Percentiles rank a stretch among this genome's conserved stretches.
Evolutionary conservation across 2,797 vertebrate species (phyloP).

Genomic region (Muscicapa comitata): DNA sequence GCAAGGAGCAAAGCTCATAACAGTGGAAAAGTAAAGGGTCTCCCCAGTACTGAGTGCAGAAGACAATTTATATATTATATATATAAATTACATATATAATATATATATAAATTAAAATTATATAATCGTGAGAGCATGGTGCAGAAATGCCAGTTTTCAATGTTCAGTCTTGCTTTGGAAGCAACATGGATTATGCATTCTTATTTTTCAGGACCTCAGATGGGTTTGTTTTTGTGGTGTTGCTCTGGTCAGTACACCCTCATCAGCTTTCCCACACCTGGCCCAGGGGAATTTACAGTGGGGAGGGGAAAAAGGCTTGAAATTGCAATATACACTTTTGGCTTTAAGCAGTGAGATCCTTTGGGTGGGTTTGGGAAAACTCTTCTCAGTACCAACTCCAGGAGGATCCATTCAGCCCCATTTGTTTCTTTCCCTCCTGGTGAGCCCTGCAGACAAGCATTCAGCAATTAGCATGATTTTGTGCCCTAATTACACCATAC

Average conservation of each 20-base stretch:
- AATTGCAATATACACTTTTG: background rate
- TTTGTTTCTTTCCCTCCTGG: background rate
- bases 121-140: accelerated
- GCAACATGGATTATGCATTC: background rate
- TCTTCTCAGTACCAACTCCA: background rate
- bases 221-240: background rate
- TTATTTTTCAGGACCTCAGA: background rate
- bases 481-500: background rate
- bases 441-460: background rate
- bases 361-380: background rate
- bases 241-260: background rate
- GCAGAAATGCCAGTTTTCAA: background rate
- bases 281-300: background rate
- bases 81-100: no score
- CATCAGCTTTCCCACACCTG: background rate
- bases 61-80: no score
- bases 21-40: background rate
- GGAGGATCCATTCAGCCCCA: background rate
- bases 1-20: background rate
- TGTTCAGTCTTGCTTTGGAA: background rate
- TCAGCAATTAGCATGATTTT: conserved; percentile 18
- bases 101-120: no score
- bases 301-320: accelerated
- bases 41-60: background rate
- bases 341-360: background rate